A percentile compares a stretch with the other conserved stretches of the same genome.
Evolutionary conservation across 2,113 vertebrate genomes (phyloP).

Genomic region (Uropsilus gracilis): DNA sequence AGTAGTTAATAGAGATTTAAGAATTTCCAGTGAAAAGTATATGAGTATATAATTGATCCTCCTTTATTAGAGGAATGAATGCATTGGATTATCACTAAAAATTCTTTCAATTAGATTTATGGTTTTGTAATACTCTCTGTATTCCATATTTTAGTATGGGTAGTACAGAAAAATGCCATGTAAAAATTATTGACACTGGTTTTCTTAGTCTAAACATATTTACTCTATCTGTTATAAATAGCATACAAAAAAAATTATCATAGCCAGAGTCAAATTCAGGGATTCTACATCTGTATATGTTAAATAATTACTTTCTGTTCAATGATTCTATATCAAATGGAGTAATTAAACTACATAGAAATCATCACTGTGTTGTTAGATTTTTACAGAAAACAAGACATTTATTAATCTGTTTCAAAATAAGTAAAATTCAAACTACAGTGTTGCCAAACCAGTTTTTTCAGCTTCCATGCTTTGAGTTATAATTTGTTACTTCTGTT

Average conservation of each 20-base stretch:
- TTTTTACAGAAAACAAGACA: background rate
- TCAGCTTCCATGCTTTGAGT: background rate
- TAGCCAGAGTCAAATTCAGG: background rate
- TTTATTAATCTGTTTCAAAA: background rate
- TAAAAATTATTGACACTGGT: background rate
- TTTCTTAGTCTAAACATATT: background rate
- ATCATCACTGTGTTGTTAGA: background rate
- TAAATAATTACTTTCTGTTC: background rate
- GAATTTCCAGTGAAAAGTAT: background rate
- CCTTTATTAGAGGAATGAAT: background rate
- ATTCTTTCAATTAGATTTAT: background rate
- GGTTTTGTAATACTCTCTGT: background rate
- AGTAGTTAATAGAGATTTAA: background rate
- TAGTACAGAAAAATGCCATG: background rate
- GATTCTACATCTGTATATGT: background rate
- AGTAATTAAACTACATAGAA: background rate
- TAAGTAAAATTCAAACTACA: background rate
- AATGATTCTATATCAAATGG: background rate
- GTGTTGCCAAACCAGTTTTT: background rate
- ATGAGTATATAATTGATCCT: background rate
- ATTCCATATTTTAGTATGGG: background rate
- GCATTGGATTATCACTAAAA: background rate
- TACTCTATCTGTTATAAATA: background rate
- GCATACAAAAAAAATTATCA: background rate
- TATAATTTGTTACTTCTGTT: background rate